These are phyloP conservation scores for Caenorhabditis wallacei DNA, from an alignment of 2,888 invertebrate species.

Conservation along the genomic window DNA sequence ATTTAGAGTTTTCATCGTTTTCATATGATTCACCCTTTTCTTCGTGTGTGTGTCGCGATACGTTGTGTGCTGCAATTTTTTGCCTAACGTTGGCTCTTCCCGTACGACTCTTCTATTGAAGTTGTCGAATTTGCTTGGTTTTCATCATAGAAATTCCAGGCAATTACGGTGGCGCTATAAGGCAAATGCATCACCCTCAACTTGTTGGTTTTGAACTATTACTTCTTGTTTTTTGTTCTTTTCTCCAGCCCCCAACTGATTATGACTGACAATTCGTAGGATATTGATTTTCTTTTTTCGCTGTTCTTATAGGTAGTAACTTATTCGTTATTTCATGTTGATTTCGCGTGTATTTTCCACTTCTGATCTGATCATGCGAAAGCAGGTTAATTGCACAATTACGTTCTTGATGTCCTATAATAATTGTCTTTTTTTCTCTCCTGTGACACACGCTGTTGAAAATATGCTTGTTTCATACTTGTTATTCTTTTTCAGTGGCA, in stretches of 20 bases:
- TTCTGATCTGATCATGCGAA: constrained; percentile 45
- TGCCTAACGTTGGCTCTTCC: constrained; percentile 65
- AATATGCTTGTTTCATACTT: constrained; percentile 50
- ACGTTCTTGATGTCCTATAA: constrained; percentile 50
- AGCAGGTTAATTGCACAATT: constrained; percentile 33
- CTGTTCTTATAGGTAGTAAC: constrained; percentile 52
- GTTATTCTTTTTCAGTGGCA: constrained; percentile 38
- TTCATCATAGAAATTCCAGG: constrained; percentile 19
- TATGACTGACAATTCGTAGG: constrained; percentile 51
- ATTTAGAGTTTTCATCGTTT: neutral
- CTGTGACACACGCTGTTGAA: constrained; percentile 58
- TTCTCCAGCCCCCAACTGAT: constrained; percentile 13
- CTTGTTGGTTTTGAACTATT: constrained; percentile 62
- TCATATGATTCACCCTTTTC: constrained; percentile 41
- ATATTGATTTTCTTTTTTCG: constrained; percentile 46
- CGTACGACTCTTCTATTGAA: constrained; percentile 28
- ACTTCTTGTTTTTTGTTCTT: constrained; percentile 19
- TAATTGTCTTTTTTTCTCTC: constrained; percentile 46
- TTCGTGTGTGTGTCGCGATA: constrained; percentile 41
- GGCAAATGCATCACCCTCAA: constrained; percentile 68
- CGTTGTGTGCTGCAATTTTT: constrained; percentile 48
- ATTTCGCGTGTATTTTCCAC: constrained; percentile 36
- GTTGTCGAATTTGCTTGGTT: constrained; percentile 46
- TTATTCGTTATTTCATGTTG: constrained; percentile 41
- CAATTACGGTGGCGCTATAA: constrained; percentile 70